Conservation (phyloP, 37 sponge, comb jelly and placozoan genomes). For the Bolinopsis microptera region DNA sequence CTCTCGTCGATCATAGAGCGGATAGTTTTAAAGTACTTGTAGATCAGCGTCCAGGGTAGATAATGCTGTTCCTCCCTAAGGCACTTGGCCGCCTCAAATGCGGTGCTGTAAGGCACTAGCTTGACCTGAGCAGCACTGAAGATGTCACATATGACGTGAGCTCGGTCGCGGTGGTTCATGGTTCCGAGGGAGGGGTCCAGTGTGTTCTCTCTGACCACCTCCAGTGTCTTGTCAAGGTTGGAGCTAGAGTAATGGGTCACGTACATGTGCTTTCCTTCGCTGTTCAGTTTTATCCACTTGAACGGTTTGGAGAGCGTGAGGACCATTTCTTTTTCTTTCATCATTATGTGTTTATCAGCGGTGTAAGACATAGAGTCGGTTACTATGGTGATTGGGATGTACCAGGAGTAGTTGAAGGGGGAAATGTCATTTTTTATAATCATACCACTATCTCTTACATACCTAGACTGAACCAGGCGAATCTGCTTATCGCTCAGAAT, state of each 20-base stretch:
- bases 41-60: neutral
- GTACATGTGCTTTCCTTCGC: neutral
- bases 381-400: neutral
- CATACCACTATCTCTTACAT: neutral
- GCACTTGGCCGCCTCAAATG: neutral
- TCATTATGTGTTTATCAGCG: neutral
- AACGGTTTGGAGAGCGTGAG: neutral
- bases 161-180: neutral
- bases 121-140: slow-evolving; percentile 2
- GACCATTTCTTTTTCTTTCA: neutral
- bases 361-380: neutral
- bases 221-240: neutral
- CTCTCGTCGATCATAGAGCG: neutral
- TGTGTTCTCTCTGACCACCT: neutral
- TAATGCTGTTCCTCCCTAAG: neutral
- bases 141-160: neutral
- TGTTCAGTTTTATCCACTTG: neutral
- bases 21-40: neutral
- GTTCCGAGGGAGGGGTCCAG: neutral
- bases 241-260: slow-evolving; percentile 16
- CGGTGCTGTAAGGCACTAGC: slow-evolving; percentile 10
- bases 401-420: slow-evolving; percentile 16
- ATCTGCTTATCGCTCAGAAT: neutral
- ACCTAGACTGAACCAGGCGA: neutral
- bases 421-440: neutral